Evolutionary conservation across 2,113 vertebrate genomes (phyloP).

Genomic region (Stigmatopora argus): DNA sequence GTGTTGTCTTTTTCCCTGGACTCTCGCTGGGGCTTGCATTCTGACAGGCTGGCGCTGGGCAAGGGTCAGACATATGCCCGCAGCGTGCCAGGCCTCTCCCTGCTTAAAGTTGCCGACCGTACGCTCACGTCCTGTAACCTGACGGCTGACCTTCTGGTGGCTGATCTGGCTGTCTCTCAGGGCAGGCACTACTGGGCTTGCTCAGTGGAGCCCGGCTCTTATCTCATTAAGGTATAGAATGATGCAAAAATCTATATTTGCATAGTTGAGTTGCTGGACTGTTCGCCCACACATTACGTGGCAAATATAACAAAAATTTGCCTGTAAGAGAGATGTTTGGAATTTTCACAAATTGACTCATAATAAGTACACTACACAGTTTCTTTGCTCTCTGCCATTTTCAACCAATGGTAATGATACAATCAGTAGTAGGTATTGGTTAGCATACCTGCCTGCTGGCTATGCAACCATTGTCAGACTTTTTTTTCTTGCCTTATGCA

Average conservation of each 20-base stretch:
- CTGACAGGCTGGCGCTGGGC: slow-evolving; percentile 86
- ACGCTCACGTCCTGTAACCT: slow-evolving; percentile 90
- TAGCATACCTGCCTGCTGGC: not conserved
- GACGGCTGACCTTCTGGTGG: slow-evolving; percentile 86
- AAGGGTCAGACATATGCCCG: slow-evolving; percentile 89
- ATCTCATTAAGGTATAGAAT: slow-evolving; percentile 81
- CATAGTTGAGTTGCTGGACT: no score
- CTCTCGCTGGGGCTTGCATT: slow-evolving; percentile 86
- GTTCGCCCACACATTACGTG: no score
- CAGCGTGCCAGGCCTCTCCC: slow-evolving; percentile 84
- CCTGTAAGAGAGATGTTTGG: not conserved
- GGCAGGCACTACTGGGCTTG: slow-evolving; percentile 97
- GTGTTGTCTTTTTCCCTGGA: slow-evolving; percentile 92
- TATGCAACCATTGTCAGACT: not conserved
- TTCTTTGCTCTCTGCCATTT: not conserved
- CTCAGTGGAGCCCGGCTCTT: slow-evolving; percentile 90
- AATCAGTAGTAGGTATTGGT: not conserved
- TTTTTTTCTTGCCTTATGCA: slow-evolving; percentile 20
- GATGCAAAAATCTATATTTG: not conserved
- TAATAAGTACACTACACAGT: not conserved
- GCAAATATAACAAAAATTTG: not conserved
- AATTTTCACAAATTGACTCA: not conserved
- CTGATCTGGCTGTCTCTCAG: slow-evolving; percentile 80
- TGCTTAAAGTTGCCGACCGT: slow-evolving; percentile 78
- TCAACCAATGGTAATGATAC: no score